Evolutionary conservation across 2,797 vertebrate genomes (phyloP), one percentile per base, ranked within the genome.

Genomic region (Betta splendens): DNA sequence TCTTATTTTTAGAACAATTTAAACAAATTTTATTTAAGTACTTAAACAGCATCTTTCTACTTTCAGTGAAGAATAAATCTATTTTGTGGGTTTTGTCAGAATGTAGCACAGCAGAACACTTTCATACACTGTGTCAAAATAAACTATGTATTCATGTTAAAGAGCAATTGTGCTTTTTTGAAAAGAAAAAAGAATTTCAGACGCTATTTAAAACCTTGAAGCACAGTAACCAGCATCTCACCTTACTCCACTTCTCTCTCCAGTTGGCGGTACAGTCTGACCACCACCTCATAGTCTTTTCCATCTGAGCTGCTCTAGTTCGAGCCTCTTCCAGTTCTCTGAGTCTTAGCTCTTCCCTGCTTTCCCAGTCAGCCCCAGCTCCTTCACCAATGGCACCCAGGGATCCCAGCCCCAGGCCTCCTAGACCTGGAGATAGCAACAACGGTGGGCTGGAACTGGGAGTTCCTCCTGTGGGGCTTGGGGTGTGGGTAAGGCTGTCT

Each of bases 221-320:
- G n/a, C n/a, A n/a, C 31, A 15, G 31, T 15, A 33, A 33, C 31
- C 12, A 33, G 13, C 12, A 7, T 9, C 77, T 22, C 54, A 89
- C 96, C 89, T 98, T 98, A 89, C 97, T 98, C 97, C 97, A 98
- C 58, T 98, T 98, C 89, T 98, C 97, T 0, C 97, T 92, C 97
- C 97, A 98, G 90, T 98, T 98, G 85, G 97, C 96, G 0, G 97
- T 98, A 86, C 96, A 98, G 88, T 98, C 96, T 0, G 96, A 98
- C 97, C 97, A 98, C 97, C 97, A 98, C 23, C 96, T 94, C 97
- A 98, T 98, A 15, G 97, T 98, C 84, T 98, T 98, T 89, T 98
- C 97, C 97, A 98, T 98, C 89, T 98, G 96, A 0, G 95, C 93
- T 0, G 96, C 96, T 5, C 96, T 86, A 0, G 95, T 96, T 7